phyloP scores from a whole-genome alignment of 1,140 invertebrate genomes.

The Bathynomus jamesi region DNA sequence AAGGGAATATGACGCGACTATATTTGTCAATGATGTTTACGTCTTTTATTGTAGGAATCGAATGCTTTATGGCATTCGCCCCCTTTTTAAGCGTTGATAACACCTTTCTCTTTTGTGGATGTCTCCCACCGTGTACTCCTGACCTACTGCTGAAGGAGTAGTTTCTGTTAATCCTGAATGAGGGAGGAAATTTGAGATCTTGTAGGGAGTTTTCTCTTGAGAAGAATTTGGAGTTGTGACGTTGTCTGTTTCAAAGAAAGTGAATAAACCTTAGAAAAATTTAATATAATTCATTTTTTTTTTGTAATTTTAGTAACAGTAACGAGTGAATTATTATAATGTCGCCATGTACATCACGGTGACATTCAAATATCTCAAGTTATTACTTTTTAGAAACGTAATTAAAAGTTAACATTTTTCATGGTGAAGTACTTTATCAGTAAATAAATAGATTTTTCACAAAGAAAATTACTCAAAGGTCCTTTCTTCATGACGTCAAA shows the following conservation, averaged over 20 bases:
- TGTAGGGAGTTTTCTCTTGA: constrained; percentile 29
- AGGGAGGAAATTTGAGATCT: constrained; percentile 59
- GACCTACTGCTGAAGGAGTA: constrained; percentile 39
- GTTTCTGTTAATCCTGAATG: constrained; percentile 63
- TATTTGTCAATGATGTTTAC: constrained; percentile 97
- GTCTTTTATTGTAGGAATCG: constrained; percentile 86
- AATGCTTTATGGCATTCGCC: constrained; percentile 39
- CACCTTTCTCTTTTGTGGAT: constrained; percentile 34
- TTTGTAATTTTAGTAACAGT: too few species aligned
- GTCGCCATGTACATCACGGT: too few species aligned
- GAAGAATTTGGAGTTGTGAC: constrained; percentile 37
- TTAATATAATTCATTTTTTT: too few species aligned
- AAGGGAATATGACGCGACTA: constrained; percentile 85
- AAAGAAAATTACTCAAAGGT: too few species aligned
- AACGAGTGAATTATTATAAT: too few species aligned
- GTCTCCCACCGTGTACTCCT: constrained; percentile 20
- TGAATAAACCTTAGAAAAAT: too few species aligned
- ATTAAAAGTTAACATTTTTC: too few species aligned
- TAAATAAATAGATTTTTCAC: too few species aligned
- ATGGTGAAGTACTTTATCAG: too few species aligned
- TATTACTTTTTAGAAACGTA: too few species aligned
- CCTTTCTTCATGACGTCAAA: too few species aligned
- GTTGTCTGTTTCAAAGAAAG: constrained; percentile 23
- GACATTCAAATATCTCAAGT: too few species aligned
- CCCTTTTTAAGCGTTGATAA: constrained; percentile 39